phyloP scores from a whole-genome alignment of 2,797 vertebrate genomes.

The Onychomys torridus region DNA sequence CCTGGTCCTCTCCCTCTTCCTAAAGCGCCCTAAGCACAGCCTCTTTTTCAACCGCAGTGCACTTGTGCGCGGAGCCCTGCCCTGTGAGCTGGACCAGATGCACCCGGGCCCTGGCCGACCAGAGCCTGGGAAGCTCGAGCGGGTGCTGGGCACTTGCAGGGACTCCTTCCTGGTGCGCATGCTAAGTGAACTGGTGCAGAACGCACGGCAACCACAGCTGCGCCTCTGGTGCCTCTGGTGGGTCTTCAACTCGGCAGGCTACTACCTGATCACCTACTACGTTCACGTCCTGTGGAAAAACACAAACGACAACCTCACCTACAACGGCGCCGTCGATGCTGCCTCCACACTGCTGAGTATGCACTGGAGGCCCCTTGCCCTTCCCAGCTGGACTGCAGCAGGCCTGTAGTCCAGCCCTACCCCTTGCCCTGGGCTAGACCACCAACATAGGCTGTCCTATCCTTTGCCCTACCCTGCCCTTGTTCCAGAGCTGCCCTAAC shows the following conservation, averaged over 20 bases:
- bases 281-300: constrained; percentile 95
- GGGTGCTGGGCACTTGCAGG: constrained; percentile 80
- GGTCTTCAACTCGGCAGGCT: constrained; percentile 96
- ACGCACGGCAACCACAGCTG: constrained; percentile 89
- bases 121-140: rapidly evolving
- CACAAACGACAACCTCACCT: constrained; percentile 85
- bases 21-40: constrained; percentile 93
- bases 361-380: constrained; percentile 8
- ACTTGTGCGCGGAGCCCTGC: rapidly evolving
- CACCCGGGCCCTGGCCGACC: not conserved
- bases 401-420: constrained; percentile 90
- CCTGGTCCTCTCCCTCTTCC: constrained; percentile 91
- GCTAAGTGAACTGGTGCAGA: constrained; percentile 89
- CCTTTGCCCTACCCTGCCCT: too few species aligned
- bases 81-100: constrained; percentile 89
- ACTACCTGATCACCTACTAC: constrained; percentile 96
- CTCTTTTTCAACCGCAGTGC: constrained; percentile 93
- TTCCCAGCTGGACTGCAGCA: constrained; percentile 81
- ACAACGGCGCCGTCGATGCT: constrained; percentile 96
- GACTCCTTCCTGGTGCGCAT: constrained; percentile 88
- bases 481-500: not conserved
- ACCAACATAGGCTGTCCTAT: not conserved
- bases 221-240: constrained; percentile 98
- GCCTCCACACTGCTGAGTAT: constrained; percentile 94
- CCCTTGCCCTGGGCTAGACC: not conserved